Percentiles rank a stretch among this genome's conserved stretches.
Conservation (phyloP, 1,140 invertebrate species). For the Pentalonia nigronervosa region DNA sequence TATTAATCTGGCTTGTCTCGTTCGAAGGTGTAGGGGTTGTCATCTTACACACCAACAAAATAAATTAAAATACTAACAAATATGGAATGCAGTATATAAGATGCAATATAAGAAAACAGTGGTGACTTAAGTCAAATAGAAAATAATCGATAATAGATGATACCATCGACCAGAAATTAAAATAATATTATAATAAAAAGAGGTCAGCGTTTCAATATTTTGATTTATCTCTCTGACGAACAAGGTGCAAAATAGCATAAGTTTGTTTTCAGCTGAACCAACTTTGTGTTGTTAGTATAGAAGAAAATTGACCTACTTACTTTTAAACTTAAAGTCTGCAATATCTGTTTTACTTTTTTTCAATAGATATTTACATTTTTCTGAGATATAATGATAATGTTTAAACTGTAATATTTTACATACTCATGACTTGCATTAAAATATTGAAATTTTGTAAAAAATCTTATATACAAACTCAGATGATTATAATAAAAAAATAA, state of each 20-base stretch:
- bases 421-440: no score
- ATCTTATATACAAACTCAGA: no score
- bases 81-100: no score
- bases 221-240: not conserved
- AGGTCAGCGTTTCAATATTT: not conserved
- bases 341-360: not conserved
- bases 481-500: no score
- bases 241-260: not conserved
- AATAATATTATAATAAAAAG: not conserved
- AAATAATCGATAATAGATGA: not conserved
- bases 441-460: no score
- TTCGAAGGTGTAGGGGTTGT: not conserved
- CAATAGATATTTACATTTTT: no score
- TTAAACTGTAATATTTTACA: no score
- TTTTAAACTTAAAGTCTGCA: not conserved
- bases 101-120: not conserved
- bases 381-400: no score
- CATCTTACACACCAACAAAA: not conserved
- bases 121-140: no score
- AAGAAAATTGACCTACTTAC: not conserved
- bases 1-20: not conserved
- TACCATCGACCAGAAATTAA: not conserved
- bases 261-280: not conserved
- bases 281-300: not conserved
- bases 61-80: not conserved